Percentiles rank a stretch among this genome's conserved stretches.
Evolutionary conservation across 2,797 vertebrate genomes (phyloP).

Genomic region (Onychomys torridus): DNA sequence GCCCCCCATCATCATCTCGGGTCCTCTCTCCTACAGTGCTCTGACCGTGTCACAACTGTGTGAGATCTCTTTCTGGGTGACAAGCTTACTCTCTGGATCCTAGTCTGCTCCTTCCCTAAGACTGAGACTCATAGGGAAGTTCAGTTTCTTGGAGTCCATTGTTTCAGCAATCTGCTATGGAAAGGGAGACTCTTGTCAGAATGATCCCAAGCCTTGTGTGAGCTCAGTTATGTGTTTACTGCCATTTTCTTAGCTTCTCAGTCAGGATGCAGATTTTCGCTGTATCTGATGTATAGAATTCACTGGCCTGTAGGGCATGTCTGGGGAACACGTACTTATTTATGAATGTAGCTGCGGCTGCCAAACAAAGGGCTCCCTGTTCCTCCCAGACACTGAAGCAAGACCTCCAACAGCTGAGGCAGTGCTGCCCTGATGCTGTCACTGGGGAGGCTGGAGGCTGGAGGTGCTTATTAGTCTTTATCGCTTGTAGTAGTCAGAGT

Average conservation of each 20-base stretch:
- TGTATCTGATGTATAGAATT: background rate
- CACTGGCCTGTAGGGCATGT: background rate
- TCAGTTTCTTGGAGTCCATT: background rate
- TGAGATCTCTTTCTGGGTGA: background rate
- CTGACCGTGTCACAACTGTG: background rate
- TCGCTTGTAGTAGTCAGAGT: background rate
- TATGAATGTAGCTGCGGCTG: background rate
- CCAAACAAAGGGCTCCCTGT: background rate
- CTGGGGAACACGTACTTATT: background rate
- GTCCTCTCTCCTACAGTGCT: background rate
- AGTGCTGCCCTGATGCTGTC: background rate
- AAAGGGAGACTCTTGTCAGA: background rate
- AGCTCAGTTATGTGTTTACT: background rate
- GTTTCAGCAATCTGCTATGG: background rate
- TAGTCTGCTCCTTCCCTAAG: background rate
- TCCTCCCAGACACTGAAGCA: background rate
- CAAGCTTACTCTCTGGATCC: background rate
- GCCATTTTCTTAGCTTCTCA: constrained; percentile 13
- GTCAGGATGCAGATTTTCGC: background rate
- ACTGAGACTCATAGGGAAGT: background rate
- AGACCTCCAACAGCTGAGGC: background rate
- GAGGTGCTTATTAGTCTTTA: background rate
- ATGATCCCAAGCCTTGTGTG: background rate
- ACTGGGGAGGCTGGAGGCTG: background rate
- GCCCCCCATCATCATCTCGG: too few species aligned